Evolutionary conservation across 1,140 invertebrate genomes (phyloP), one percentile per base, ranked within the genome.

Genomic region (Alviniconcha marisindica): DNA sequence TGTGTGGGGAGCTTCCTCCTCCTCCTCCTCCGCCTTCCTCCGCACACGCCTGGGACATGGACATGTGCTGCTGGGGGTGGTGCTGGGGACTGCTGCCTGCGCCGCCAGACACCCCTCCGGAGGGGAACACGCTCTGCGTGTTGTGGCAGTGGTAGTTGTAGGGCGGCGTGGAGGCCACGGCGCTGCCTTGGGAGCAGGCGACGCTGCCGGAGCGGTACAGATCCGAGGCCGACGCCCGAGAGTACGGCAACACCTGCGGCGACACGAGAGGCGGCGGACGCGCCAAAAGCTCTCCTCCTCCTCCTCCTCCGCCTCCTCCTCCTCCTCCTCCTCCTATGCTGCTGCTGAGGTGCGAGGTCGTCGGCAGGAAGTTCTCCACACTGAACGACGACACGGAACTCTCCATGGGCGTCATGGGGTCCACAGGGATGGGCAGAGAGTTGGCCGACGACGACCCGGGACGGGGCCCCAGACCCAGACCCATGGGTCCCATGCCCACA

Each of bases 361-460:
- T 87, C 33, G 89, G 88, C 85, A 92, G 88, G n/a, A 92, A 85
- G 83, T 92, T 92, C 80, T 92, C 91, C 12, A 92, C 91, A 5
- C 88, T 89, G 84, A 92, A 92, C 71, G 84, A 91, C n/a, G 87
- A 87, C n/a, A 86, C 82, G 0, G 87, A 84, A 24, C 87, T 81
- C 36, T 89, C 89, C 77, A 86, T 76, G 31, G 77, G 71, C 38
- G 66, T 77, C 63, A 77, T 63, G 18, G 87, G 87, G 66, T 87
- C 86, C 24, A 81, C 66, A 33, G 88, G 88, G 71, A 89, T 88
- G 31, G 89, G 87, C 74, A 89, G 69, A 2, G 87, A 81, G 74
- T 86, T 90, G 10, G 86, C 84, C 18, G 36, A 40, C 21, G 71
- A 48, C 0, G 66, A 73, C 3, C 28, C 36, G 31, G 54, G 33